Evolutionary conservation across 2,888 invertebrate species (phyloP), one percentile per base, ranked within the genome.

Genomic region (Protophormia terraenovae): DNA sequence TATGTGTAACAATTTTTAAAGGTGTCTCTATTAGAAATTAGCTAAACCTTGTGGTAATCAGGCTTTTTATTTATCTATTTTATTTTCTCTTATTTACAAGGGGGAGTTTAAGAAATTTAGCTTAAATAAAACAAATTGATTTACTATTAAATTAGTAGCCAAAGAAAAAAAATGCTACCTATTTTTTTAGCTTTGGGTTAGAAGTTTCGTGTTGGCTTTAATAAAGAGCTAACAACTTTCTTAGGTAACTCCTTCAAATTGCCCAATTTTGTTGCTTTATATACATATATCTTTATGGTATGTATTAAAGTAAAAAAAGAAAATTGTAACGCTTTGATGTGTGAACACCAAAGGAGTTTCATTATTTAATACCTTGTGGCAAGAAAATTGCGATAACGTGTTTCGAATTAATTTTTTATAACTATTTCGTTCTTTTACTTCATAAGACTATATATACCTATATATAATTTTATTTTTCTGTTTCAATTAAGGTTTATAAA

Each of bases 341-440:
- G 87, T 85, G 87, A 87, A 86, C 87, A 86, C 84, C 80, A 81
- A 83, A 83, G 84, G 77, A 85, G 84, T 83, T 83, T 77, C 77
- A 78, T 83, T 77, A 76, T 81, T 69, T 83, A 69, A 80, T 81
- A 81, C 73, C 86, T 78, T 86, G 84, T 84, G 77, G 86, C 80
- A 86, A 82, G 84, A 90, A 91, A 91, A 91, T 91, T 91, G 90
- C 90, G 88, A 89, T 91, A 90, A 91, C 91, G 91, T 91, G 91
- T 90, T 89, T 90, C 87, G 91, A 91, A 91, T 91, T 91, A 91
- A 91, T 91, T 91, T 91, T 89, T 79, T 64, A 66, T 80, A 58
- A 41, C 45, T 22, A 64, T 66, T 55, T 64, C 12, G 19, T 35
- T 50, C 0, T 16, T 8, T 67, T 71, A n/a, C n/a, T n/a, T 78